Conservation (phyloP, 2,797 vertebrate genomes). For the Benthosema pterotum region DNA sequence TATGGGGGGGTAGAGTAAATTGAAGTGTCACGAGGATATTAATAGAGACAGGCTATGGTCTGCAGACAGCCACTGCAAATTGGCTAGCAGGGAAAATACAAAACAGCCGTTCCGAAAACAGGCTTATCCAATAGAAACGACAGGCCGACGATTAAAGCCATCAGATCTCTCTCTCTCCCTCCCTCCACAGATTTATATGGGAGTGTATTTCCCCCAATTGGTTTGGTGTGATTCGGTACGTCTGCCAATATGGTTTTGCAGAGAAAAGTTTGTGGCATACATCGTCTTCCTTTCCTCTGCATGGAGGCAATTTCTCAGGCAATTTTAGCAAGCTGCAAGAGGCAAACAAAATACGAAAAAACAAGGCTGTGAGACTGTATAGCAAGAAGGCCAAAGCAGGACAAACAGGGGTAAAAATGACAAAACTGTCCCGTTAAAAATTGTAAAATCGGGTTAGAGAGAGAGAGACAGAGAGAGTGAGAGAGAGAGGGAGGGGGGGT, state of each 20-base stretch:
- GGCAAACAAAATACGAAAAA: slow-evolving; percentile 43
- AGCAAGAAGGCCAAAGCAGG: slow-evolving; percentile 20
- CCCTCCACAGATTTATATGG: slow-evolving; percentile 10
- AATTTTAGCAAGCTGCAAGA: slow-evolving; percentile 47
- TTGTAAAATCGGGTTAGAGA: slow-evolving; percentile 36
- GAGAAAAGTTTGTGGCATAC: slow-evolving; percentile 49
- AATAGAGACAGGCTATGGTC: slow-evolving; percentile 56
- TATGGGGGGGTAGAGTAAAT: slow-evolving; percentile 30
- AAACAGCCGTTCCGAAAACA: slow-evolving; percentile 41
- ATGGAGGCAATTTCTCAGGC: slow-evolving; percentile 59
- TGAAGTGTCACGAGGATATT: slow-evolving; percentile 66
- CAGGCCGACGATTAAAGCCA: slow-evolving; percentile 53
- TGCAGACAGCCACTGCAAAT: slow-evolving; percentile 48
- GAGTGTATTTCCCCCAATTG: background rate
- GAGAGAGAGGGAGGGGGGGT: slow-evolving; percentile 26
- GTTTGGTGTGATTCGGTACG: background rate
- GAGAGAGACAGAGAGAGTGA: slow-evolving; percentile 5
- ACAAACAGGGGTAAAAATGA: no score
- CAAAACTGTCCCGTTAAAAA: background rate
- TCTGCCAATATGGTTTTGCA: slow-evolving; percentile 27
- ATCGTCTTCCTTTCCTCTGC: slow-evolving; percentile 29
- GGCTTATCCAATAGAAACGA: slow-evolving; percentile 46
- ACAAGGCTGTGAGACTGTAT: slow-evolving; percentile 32
- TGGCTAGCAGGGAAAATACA: slow-evolving; percentile 49
- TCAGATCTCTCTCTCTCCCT: slow-evolving; percentile 11